Evolutionary conservation across 2,888 invertebrate genomes (phyloP).

Genomic region (Drosophila ezoana): DNA sequence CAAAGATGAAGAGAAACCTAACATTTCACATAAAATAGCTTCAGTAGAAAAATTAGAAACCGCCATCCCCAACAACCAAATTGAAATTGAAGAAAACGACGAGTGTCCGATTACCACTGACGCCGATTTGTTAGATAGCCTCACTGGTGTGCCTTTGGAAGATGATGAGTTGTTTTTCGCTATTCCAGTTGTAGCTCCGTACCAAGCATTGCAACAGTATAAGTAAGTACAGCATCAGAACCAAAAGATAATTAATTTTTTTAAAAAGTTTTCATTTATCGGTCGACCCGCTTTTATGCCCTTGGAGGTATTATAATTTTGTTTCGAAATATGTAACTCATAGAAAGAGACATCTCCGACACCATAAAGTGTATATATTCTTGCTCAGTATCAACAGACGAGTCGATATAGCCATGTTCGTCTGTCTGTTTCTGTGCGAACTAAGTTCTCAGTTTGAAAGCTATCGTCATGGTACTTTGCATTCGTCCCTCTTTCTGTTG

Average conservation of each 20-base stretch:
- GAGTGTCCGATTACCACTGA: constrained; percentile 87
- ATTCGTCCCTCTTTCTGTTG: no score
- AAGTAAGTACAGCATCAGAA: constrained; percentile 87
- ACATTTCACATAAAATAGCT: constrained; percentile 9
- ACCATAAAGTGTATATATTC: no score
- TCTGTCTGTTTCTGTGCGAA: no score
- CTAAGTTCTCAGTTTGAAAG: no score
- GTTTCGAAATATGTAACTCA: no score
- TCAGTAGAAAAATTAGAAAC: constrained; percentile 14
- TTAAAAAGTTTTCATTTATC: no score
- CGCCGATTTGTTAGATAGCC: constrained; percentile 90
- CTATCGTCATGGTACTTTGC: no score
- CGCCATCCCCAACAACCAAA: constrained; percentile 35
- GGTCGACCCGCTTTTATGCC: no score
- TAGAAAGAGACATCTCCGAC: no score
- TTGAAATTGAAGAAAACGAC: constrained; percentile 80
- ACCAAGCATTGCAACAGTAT: constrained; percentile 92
- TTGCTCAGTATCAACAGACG: no score
- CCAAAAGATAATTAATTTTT: background rate
- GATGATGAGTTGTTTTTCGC: constrained; percentile 98
- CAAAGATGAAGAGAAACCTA: constrained; percentile 48
- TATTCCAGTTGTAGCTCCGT: constrained; percentile 98
- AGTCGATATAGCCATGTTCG: no score
- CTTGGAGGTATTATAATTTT: no score
- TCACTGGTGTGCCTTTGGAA: constrained; percentile 92